Evolutionary conservation across 1,140 invertebrate genomes (phyloP).

Genomic region (Doryteuthis pealeii): DNA sequence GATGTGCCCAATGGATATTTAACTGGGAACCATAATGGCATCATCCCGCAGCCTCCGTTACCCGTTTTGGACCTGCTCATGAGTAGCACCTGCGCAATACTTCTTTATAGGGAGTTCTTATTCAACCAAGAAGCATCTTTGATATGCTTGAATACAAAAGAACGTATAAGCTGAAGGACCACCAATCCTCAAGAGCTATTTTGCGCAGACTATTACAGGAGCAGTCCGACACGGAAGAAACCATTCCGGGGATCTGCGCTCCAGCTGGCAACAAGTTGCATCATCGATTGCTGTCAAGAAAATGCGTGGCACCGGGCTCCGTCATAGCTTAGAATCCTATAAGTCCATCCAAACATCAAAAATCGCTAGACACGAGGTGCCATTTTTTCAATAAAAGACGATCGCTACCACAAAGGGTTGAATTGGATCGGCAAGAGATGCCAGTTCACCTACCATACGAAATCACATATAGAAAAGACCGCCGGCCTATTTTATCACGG

Average conservation of each 20-base stretch:
- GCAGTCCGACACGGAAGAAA: neutral
- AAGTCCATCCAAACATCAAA: slow-evolving; percentile 58
- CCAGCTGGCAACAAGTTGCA: slow-evolving; percentile 43
- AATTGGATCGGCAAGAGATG: slow-evolving; percentile 61
- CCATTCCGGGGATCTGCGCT: neutral
- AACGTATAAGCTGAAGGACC: too few relatives aligned
- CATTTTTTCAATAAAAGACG: slow-evolving; percentile 62
- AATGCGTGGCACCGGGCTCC: slow-evolving; percentile 61
- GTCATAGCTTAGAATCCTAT: slow-evolving; percentile 59
- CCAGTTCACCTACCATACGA: slow-evolving; percentile 49
- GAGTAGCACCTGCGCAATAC: neutral
- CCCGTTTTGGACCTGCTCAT: neutral
- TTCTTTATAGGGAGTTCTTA: neutral
- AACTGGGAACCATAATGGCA: slow-evolving; percentile 1
- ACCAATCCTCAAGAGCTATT: neutral
- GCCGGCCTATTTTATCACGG: slow-evolving; percentile 63
- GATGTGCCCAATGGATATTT: too few relatives aligned
- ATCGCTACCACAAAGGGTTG: slow-evolving; percentile 57
- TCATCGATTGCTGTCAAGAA: slow-evolving; percentile 62
- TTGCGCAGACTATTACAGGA: neutral
- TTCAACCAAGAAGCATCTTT: neutral
- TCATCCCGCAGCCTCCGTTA: neutral
- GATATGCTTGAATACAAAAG: neutral
- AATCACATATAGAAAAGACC: slow-evolving; percentile 64
- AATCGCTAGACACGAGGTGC: slow-evolving; percentile 57